Conservation (phyloP, 37 sponge, comb jelly and placozoan genomes). For the Mnemiopsis leidyi region DNA sequence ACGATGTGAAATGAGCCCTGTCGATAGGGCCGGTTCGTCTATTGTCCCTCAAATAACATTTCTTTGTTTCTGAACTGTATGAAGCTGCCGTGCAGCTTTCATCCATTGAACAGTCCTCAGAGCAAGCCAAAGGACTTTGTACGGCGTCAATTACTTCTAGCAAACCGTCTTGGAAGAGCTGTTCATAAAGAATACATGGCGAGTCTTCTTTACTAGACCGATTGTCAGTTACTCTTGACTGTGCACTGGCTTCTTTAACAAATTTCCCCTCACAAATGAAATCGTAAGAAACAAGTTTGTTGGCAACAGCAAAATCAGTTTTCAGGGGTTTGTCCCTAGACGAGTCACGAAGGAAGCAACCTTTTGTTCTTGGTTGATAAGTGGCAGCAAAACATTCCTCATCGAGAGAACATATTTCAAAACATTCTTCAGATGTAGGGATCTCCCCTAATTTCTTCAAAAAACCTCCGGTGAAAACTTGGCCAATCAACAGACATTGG, state of each 20-base stretch:
- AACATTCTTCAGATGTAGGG: neutral
- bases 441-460: neutral
- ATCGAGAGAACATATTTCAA: neutral
- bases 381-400: neutral
- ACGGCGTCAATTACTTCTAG: neutral
- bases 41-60: neutral
- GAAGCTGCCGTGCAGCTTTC: neutral
- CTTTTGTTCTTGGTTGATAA: neutral
- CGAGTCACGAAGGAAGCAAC: neutral
- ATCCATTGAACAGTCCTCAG: constrained; percentile 7
- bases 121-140: neutral
- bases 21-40: neutral
- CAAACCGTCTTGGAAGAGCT: neutral
- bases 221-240: neutral
- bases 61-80: neutral
- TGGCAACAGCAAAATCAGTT: neutral
- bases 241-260: neutral
- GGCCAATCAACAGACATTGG: neutral
- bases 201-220: no score
- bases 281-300: constrained; percentile 9
- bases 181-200: neutral
- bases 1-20: neutral
- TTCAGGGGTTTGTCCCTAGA: neutral
- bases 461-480: constrained; percentile 24
- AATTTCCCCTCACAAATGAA: neutral